These are phyloP conservation scores for Samia ricini DNA, from an alignment of 1,140 invertebrate species.

Conservation along the genomic window DNA sequence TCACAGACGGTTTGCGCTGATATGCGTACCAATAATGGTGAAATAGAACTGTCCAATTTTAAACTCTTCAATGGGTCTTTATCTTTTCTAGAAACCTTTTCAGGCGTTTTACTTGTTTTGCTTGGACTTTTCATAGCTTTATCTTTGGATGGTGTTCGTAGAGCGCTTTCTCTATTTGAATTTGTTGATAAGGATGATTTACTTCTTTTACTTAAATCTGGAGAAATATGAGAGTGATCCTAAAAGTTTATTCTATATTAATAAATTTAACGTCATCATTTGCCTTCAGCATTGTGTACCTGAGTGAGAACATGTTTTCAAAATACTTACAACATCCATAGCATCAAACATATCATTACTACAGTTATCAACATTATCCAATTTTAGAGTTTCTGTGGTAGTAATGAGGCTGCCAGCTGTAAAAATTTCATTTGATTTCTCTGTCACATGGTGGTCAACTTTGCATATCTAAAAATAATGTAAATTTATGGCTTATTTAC, in stretches of 20 bases:
- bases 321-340: constrained; percentile 51
- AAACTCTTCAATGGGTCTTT: constrained; percentile 48
- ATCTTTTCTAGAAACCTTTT: constrained; percentile 32
- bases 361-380: constrained; percentile 16
- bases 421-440: neutral
- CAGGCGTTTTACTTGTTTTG: constrained; percentile 34
- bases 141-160: constrained; percentile 32
- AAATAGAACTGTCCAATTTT: constrained; percentile 43
- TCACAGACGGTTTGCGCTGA: constrained; percentile 36
- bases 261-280: too few species aligned
- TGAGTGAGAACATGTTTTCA: neutral
- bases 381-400: too few species aligned
- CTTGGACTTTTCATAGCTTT: constrained; percentile 15
- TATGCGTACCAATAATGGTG: constrained; percentile 37
- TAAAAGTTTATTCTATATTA: constrained; percentile 14
- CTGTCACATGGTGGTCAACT: neutral
- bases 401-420: neutral
- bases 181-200: constrained; percentile 24
- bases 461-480: too few species aligned
- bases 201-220: constrained; percentile 17
- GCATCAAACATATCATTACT: constrained; percentile 40
- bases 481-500: too few species aligned
- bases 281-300: too few species aligned
- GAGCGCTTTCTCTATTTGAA: constrained; percentile 42
- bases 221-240: constrained; percentile 36